These are phyloP conservation scores for Harmothoe impar DNA, from an alignment of 2,888 invertebrate genomes.

Conservation along the genomic window DNA sequence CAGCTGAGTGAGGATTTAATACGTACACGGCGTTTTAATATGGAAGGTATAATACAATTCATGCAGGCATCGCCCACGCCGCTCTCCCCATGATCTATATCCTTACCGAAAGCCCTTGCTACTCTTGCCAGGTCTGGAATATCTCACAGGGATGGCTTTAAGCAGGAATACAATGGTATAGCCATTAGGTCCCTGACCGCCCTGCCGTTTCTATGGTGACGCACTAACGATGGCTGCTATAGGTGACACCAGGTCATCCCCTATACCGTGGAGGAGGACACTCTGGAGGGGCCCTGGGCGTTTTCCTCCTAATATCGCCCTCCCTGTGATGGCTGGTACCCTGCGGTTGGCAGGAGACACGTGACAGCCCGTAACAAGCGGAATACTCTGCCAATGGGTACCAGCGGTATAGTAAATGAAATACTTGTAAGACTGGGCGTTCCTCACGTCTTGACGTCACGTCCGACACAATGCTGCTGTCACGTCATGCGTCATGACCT, in stretches of 20 bases:
- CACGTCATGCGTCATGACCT: too few species aligned
- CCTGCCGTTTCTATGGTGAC: slow-evolving; percentile 36
- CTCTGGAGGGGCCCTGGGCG: neutral
- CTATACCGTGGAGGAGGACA: neutral
- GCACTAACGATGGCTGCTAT: neutral
- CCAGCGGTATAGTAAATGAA: neutral
- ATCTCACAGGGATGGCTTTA: neutral
- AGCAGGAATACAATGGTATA: neutral
- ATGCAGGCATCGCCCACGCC: neutral
- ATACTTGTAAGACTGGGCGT: neutral
- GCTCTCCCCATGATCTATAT: neutral
- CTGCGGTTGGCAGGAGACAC: neutral
- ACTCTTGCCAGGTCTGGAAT: neutral
- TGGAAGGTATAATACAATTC: slow-evolving; percentile 6
- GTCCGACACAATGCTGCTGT: too few species aligned
- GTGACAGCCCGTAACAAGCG: slow-evolving; percentile 13
- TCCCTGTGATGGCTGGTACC: neutral
- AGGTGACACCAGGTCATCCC: neutral
- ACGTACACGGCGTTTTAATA: slow-evolving; percentile 26
- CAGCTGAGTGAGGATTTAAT: neutral
- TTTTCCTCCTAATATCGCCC: slow-evolving; percentile 22
- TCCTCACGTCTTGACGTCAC: neutral
- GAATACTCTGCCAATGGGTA: neutral
- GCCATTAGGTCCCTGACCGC: neutral
- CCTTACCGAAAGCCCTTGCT: too few species aligned